A percentile compares a stretch with the other conserved stretches of the same genome.
phyloP scores from a whole-genome alignment of 2,113 vertebrate species.

The Chascanopsetta lugubris region DNA sequence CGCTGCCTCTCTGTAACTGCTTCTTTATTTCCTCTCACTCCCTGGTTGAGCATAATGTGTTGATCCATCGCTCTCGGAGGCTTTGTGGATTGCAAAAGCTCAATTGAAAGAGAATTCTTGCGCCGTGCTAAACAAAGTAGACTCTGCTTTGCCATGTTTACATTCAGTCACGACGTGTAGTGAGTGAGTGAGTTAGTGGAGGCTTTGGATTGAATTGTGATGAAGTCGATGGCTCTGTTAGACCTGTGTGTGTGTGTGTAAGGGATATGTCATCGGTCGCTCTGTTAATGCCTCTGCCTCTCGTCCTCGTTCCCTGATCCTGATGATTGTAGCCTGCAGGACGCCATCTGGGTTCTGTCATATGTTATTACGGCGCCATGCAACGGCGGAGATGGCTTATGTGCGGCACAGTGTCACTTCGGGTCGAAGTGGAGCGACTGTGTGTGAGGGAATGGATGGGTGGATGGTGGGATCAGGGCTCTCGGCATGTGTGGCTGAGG shows the following conservation, averaged over 20 bases:
- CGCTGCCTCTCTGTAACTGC: constrained; percentile 15
- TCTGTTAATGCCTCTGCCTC: constrained; percentile 32
- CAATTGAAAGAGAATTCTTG: constrained; percentile 46
- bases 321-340: constrained; percentile 64
- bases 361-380: constrained; percentile 58
- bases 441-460: constrained; percentile 17
- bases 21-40: constrained; percentile 20
- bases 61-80: constrained; percentile 32
- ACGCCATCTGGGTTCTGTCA: constrained; percentile 75
- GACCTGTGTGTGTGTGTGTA: constrained; percentile 3
- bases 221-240: no score
- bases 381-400: constrained; percentile 51
- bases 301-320: constrained; percentile 36
- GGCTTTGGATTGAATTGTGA: no score
- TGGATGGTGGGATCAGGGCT: not conserved
- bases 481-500: not conserved
- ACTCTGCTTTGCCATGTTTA: constrained; percentile 44
- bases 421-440: constrained; percentile 31
- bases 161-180: constrained; percentile 36
- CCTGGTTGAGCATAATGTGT: constrained; percentile 47
- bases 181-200: not conserved
- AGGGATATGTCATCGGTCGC: constrained; percentile 25
- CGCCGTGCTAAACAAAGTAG: constrained; percentile 39
- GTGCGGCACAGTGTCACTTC: constrained; percentile 38
- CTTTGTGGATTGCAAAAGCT: constrained; percentile 31